Evolutionary conservation across 2,888 invertebrate genomes (phyloP), one percentile per base, ranked within the genome.

Genomic region (Tortrix viridana): DNA sequence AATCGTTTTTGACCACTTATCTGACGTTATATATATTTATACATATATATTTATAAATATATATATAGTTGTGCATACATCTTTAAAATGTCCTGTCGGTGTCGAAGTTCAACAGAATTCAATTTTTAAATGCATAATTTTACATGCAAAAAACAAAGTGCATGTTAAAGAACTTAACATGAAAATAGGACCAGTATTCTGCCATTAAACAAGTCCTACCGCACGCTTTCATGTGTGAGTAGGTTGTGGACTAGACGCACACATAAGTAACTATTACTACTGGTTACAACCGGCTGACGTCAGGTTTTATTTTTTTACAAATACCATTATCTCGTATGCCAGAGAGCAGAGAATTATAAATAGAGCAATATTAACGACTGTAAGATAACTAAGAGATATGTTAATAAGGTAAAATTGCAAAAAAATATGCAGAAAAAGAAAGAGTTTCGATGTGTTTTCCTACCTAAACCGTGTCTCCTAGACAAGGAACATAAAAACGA

Each of bases 171-270:
- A 3, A 16, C 9, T n/a, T 18, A 60, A 47, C 48, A 23, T 37
- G 32, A 52, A 43, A 55, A 61, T 14, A 26, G 14, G 16, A 41
- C 20, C 20, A 49, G 41, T 61, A 49, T 48, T 49, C 18, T 20
- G 14, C 16, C 16, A 49, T 43, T 41, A 49, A 60, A 54, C 53
- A 16, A 49, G 43, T 49, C 41, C 43, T 55, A 60, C 53, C 60
- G 41, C 48, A 43, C 48, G 20, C 20, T 48, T 20, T 16, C 20
- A 49, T 55, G 48, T 54, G 32, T 55, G 48, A 32, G 48, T 60
- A 60, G 60, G 54, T 55, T 37, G 43, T 20, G 43, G 20, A 16
- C 9, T n/a, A 41, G 26, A 32, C 14, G 26, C 48, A 61, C 54
- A 55, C 43, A 37, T 2, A 23, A n/a, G 44, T 43, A 44, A 12